These are phyloP conservation scores for Ctenomys sociabilis DNA, from an alignment of 2,113 vertebrate genomes.

Conservation along the genomic window DNA sequence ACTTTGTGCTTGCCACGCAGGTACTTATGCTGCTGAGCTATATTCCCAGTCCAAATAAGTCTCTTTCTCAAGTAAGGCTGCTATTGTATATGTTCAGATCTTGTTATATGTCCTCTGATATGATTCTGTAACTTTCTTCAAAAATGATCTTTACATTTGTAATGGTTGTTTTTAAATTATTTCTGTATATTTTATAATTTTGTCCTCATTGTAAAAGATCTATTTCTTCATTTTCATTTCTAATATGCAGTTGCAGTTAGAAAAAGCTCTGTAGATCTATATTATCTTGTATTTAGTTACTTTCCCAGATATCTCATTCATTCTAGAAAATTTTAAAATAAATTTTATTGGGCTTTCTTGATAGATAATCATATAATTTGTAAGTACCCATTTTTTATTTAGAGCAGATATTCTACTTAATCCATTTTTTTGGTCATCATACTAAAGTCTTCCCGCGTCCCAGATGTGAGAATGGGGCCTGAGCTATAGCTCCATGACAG, in stretches of 20 bases:
- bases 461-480: background rate
- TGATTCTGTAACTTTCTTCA: conserved; percentile 46
- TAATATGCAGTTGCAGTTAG: conserved; percentile 2
- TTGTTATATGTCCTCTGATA: background rate
- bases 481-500: background rate
- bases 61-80: background rate
- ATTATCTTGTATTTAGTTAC: conserved; percentile 13
- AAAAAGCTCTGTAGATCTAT: background rate
- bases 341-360: conserved; percentile 42
- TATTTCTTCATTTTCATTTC: conserved; percentile 57
- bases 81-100: background rate
- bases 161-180: conserved; percentile 45
- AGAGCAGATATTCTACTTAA: background rate
- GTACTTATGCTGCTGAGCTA: no score
- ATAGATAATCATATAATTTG: conserved; percentile 17
- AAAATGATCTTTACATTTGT: background rate
- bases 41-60: background rate
- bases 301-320: conserved; percentile 10
- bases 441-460: background rate
- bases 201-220: background rate
- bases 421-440: conserved; percentile 35
- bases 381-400: conserved; percentile 12
- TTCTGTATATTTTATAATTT: conserved; percentile 13
- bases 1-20: no score
- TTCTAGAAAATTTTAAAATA: conserved; percentile 22